phyloP scores from a whole-genome alignment of 1,140 invertebrate species.

The Caenorhabditis inopinata region DNA sequence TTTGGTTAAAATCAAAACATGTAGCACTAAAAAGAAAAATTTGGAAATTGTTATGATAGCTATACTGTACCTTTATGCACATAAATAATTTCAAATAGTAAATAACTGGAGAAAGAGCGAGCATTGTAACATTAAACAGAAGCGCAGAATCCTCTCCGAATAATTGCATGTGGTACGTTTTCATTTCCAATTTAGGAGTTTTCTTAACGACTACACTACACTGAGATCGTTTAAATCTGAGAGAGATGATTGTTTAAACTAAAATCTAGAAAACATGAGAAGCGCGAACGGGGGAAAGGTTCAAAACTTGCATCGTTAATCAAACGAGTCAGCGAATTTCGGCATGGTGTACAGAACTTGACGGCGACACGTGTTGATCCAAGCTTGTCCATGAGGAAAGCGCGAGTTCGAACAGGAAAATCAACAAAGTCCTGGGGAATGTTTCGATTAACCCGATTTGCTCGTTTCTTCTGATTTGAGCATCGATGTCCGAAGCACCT shows the following conservation, averaged over 20 bases:
- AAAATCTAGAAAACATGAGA: not conserved
- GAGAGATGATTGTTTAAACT: too few species aligned
- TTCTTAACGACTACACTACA: not conserved
- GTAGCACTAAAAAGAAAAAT: too few species aligned
- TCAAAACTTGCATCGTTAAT: not conserved
- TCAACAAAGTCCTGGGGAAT: not conserved
- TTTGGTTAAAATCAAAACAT: too few species aligned
- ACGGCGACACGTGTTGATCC: not conserved
- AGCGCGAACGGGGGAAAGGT: not conserved
- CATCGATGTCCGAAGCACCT: conserved; percentile 7
- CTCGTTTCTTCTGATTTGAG: conserved; percentile 19
- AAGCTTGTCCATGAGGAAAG: not conserved
- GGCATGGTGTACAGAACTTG: conserved; percentile 5
- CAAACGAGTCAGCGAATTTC: not conserved
- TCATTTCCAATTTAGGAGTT: not conserved
- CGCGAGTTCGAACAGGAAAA: not conserved
- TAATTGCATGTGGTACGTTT: conserved; percentile 13
- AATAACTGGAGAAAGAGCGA: not conserved
- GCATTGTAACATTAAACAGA: not conserved
- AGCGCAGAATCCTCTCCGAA: not conserved
- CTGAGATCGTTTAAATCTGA: too few species aligned
- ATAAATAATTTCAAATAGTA: not conserved
- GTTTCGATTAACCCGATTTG: conserved; percentile 4
- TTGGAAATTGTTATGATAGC: too few species aligned
- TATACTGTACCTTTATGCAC: conserved; percentile 3